Evolutionary conservation across 1,140 invertebrate species (phyloP), one percentile per base, ranked within the genome.

Genomic region (Patella vulgata): DNA sequence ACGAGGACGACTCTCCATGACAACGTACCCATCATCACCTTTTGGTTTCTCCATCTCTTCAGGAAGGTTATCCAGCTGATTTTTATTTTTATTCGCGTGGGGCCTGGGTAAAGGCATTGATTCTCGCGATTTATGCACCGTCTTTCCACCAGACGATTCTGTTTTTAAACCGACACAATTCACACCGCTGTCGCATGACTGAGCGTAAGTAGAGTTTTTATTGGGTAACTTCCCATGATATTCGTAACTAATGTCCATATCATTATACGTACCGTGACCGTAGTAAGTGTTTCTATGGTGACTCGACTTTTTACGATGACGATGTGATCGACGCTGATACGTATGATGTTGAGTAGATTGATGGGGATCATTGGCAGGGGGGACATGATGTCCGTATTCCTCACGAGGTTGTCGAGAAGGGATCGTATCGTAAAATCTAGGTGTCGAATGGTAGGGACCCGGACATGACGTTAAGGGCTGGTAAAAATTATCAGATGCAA

Each of bases 141-240:
- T 57, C 30, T 43, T 25, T 4, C 39, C 4, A 14, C 17, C 1
- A 46, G 21, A 17, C 27, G 17, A 23, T 31, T 58, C 44, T 47
- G 46, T 39, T 54, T 46, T 60, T 19, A 78, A 47, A n/a, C 79
- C 79, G 0, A 81, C 55, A 66, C 77, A 78, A 61, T 81, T 81
- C 0, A 81, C 79, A 4, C 79, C 79, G 70, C 77, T 79, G 42
- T 78, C 75, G 12, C 73, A 57, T 19, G 79, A 81, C 36, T 67
- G 66, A 14, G 65, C 73, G 27, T 66, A 50, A 21, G 63, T 50
- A 14, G 75, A 74, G 48, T 78, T 70, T 70, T 79, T 81, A 36
- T 71, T 74, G 0, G 74, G 73, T 43, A 81, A 54, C 44, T 73
- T 70, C n/a, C 77, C 75, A 23, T 74, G 71, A 47, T 79, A 78